These are phyloP conservation scores for Ornithorhynchus anatinus DNA, from an alignment of 2,113 vertebrate species.

Conservation along the genomic window DNA sequence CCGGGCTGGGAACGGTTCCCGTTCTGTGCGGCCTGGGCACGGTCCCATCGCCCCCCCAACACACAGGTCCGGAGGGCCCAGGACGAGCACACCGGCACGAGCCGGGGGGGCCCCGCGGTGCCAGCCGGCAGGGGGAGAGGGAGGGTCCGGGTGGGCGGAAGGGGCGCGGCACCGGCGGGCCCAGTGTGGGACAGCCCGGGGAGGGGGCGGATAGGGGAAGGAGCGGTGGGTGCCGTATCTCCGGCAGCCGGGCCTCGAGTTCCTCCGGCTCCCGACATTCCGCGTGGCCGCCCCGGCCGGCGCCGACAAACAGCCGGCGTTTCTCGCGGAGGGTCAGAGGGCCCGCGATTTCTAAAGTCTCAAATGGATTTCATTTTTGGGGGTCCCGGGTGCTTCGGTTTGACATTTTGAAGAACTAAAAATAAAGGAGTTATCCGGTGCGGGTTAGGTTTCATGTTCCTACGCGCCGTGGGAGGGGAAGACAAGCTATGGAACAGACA, in stretches of 20 bases:
- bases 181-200: neutral
- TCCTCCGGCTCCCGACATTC: no score
- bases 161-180: neutral
- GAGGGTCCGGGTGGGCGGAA: neutral
- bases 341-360: no score
- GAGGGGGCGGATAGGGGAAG: neutral
- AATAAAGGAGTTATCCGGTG: constrained; percentile 4
- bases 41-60: neutral
- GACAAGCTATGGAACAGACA: constrained; percentile 61
- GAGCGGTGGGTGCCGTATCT: neutral
- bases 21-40: neutral
- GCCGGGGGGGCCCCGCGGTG: no score
- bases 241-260: no score
- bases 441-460: constrained; percentile 46
- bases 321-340: no score
- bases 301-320: no score
- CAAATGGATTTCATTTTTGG: no score
- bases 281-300: no score
- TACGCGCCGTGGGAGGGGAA: constrained; percentile 57
- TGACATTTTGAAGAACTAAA: constrained; percentile 40
- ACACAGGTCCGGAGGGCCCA: no score
- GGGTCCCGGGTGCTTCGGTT: neutral
- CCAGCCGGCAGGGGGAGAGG: neutral
- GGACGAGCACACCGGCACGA: no score
- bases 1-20: neutral